phyloP scores from a whole-genome alignment of 2,888 invertebrate species.

The Agonopterix heracliana region DNA sequence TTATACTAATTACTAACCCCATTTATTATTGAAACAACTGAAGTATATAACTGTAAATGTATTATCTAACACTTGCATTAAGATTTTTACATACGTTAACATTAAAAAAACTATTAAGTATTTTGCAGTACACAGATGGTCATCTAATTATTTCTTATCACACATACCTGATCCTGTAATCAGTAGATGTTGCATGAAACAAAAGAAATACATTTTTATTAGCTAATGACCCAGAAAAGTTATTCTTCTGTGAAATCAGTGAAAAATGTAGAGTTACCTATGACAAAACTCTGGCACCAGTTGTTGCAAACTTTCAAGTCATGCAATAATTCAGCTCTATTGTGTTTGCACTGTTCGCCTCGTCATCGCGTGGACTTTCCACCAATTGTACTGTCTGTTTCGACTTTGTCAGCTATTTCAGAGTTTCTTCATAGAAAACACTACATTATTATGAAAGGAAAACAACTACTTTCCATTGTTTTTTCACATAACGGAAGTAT shows the following conservation, averaged over 20 bases:
- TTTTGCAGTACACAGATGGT: too few relatives aligned
- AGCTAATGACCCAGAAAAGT: neutral
- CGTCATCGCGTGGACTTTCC: conserved; percentile 44
- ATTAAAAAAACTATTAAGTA: too few relatives aligned
- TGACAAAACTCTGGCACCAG: neutral
- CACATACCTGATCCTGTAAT: conserved; percentile 66
- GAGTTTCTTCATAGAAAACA: conserved; percentile 29
- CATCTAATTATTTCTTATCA: conserved; percentile 1
- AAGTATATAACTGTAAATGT: conserved; percentile 12
- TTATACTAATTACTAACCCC: conserved; percentile 14
- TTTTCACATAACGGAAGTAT: conserved; percentile 15
- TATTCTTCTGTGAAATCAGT: too few relatives aligned
- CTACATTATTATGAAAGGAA: conserved; percentile 21
- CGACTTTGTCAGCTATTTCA: conserved; percentile 35
- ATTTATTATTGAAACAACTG: too few relatives aligned
- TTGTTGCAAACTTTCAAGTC: conserved; percentile 35
- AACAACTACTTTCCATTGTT: conserved; percentile 21
- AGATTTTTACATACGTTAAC: neutral
- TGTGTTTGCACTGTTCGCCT: conserved; percentile 37
- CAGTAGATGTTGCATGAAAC: conserved; percentile 46
- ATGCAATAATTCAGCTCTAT: conserved; percentile 47
- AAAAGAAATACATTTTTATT: conserved; percentile 21
- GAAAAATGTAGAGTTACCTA: too few relatives aligned
- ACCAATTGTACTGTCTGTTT: conserved; percentile 43
- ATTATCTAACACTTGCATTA: conserved; percentile 5